phyloP scores from a whole-genome alignment of 2,888 invertebrate species.

The Pardosa pseudoannulata region DNA sequence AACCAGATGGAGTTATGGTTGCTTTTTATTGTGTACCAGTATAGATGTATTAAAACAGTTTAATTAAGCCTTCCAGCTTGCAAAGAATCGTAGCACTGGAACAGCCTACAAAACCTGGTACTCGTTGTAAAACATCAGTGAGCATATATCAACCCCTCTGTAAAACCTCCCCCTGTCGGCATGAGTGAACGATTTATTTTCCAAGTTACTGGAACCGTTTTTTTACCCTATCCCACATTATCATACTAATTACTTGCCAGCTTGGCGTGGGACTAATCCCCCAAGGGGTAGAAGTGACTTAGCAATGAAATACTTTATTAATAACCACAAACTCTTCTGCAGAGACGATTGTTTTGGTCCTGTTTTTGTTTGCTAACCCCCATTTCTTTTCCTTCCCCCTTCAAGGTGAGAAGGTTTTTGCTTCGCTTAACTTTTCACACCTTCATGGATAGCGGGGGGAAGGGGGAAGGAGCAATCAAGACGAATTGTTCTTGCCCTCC shows the following conservation, averaged over 20 bases:
- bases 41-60: no score
- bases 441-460: slow-evolving; percentile 48
- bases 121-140: slow-evolving; percentile 5
- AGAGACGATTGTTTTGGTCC: slow-evolving; percentile 57
- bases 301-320: slow-evolving; percentile 69
- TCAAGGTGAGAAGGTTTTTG: slow-evolving; percentile 62
- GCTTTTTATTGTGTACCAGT: no score
- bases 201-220: slow-evolving; percentile 17
- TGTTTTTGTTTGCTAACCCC: background rate
- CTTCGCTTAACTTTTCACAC: slow-evolving; percentile 67
- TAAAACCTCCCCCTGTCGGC: slow-evolving; percentile 25
- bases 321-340: slow-evolving; percentile 61
- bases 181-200: slow-evolving; percentile 68
- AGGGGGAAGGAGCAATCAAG: slow-evolving; percentile 32
- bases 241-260: slow-evolving; percentile 71
- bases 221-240: slow-evolving; percentile 44
- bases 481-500: slow-evolving; percentile 13
- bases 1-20: no score
- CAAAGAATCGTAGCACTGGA: no score
- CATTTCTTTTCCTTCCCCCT: background rate
- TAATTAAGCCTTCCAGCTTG: no score
- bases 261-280: slow-evolving; percentile 62
- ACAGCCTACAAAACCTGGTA: background rate
- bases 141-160: slow-evolving; percentile 39
- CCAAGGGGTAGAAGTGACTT: slow-evolving; percentile 39